A percentile compares a stretch with the other conserved stretches of the same genome.
Conservation (phyloP, 2,888 invertebrate genomes). For the Lottia scabra region DNA sequence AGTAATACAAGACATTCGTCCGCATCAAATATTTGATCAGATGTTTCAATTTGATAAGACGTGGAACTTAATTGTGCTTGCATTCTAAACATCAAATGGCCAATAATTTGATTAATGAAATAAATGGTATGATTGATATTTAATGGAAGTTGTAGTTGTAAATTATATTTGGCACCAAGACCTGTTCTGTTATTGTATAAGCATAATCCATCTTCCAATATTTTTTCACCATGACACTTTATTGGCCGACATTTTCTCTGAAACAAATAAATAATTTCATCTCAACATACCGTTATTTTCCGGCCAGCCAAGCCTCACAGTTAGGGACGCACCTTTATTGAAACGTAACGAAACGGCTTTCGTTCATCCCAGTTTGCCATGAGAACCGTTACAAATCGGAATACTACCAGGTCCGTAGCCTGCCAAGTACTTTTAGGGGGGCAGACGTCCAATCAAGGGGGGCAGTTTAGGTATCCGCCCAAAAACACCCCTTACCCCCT, state of each 20-base stretch:
- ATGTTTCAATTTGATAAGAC: neutral
- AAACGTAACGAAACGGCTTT: too few relatives aligned
- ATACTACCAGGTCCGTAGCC: too few relatives aligned
- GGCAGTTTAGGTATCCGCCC: too few relatives aligned
- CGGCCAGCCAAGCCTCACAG: too few relatives aligned
- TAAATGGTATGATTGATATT: neutral
- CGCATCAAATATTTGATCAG: neutral
- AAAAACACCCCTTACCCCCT: too few relatives aligned
- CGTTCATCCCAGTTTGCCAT: too few relatives aligned
- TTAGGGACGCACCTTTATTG: too few relatives aligned
- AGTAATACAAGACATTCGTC: neutral
- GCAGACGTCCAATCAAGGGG: too few relatives aligned
- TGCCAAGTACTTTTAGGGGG: too few relatives aligned
- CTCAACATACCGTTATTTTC: too few relatives aligned
- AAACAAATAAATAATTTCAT: neutral
- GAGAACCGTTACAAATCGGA: too few relatives aligned
- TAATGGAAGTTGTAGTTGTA: neutral
- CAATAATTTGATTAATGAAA: neutral
- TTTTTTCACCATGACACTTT: neutral
- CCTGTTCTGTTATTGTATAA: neutral
- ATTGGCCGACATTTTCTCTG: neutral
- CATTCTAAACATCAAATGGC: neutral
- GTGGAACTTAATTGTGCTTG: neutral
- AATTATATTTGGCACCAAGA: neutral
- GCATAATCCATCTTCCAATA: neutral